Conservation (phyloP, 2,113 vertebrate species). For the Collichthys lucidus region DNA sequence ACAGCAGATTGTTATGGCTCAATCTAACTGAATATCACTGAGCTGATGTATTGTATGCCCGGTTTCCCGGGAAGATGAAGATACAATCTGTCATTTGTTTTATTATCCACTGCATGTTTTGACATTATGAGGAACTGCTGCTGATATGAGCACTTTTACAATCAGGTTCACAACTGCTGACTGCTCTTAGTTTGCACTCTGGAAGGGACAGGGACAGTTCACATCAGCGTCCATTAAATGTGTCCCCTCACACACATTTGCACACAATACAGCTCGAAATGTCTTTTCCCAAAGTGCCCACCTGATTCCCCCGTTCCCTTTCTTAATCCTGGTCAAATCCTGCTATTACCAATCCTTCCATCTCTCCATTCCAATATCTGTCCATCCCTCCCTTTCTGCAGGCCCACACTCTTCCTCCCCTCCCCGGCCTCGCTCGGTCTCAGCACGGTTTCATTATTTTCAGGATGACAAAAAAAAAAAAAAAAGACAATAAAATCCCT, state of each 20-base stretch:
- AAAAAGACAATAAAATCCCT: slow-evolving; percentile 63
- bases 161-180: slow-evolving; percentile 23
- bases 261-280: slow-evolving; percentile 15
- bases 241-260: slow-evolving; percentile 14
- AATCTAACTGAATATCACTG: slow-evolving; percentile 23
- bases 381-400: slow-evolving; percentile 26
- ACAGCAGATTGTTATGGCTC: slow-evolving; percentile 50
- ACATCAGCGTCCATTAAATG: not conserved
- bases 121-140: slow-evolving; percentile 9
- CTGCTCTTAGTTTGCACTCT: not conserved
- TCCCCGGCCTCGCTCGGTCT: slow-evolving; percentile 2
- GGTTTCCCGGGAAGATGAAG: slow-evolving; percentile 1
- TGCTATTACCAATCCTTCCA: slow-evolving; percentile 64
- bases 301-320: slow-evolving; percentile 50
- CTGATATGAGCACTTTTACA: slow-evolving; percentile 9
- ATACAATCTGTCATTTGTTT: slow-evolving; percentile 32
- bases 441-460: slow-evolving; percentile 70
- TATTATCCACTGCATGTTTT: slow-evolving; percentile 11
- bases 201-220: not conserved
- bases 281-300: slow-evolving; percentile 36
- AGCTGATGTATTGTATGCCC: slow-evolving; percentile 21
- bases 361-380: slow-evolving; percentile 44
- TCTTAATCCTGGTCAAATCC: slow-evolving; percentile 78
- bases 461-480: slow-evolving; percentile 49
- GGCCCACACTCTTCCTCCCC: slow-evolving; percentile 34